phyloP scores from a whole-genome alignment of 2,888 invertebrate species.

The Cyclophora punctaria region DNA sequence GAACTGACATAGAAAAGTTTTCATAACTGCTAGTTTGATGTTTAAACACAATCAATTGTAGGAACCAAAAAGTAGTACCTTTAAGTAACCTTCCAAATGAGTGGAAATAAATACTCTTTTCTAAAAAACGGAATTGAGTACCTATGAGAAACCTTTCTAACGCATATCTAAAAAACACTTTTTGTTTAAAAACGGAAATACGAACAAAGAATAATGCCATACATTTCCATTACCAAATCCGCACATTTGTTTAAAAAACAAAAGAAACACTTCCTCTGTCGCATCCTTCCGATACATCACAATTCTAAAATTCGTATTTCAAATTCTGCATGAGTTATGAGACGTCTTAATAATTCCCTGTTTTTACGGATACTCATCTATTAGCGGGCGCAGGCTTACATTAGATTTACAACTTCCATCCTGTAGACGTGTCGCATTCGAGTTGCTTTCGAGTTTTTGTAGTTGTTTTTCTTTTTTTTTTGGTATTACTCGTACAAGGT shows the following conservation, averaged over 20 bases:
- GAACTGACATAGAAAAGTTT: too few relatives aligned
- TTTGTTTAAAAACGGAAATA: too few relatives aligned
- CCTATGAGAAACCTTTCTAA: too few relatives aligned
- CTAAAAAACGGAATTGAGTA: too few relatives aligned
- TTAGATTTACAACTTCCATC: conserved; percentile 57
- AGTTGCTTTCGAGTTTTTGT: conserved; percentile 23
- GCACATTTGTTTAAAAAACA: conserved; percentile 4
- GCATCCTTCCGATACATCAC: conserved; percentile 29
- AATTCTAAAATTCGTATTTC: conserved; percentile 37
- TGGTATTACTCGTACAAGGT: too few relatives aligned
- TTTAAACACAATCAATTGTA: too few relatives aligned
- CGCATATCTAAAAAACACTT: too few relatives aligned
- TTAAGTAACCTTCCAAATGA: too few relatives aligned
- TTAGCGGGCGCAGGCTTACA: conserved; percentile 46
- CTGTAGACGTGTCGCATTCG: conserved; percentile 23
- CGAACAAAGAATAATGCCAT: neutral
- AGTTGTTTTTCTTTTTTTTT: conserved; percentile 16
- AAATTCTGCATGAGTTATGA: conserved; percentile 52
- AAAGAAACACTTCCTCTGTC: conserved; percentile 13
- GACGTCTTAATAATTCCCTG: conserved; percentile 55
- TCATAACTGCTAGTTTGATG: too few relatives aligned
- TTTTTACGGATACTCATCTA: conserved; percentile 51
- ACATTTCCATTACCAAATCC: conserved; percentile 1
- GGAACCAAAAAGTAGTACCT: too few relatives aligned
- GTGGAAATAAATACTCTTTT: too few relatives aligned